Percentiles rank a stretch among this genome's conserved stretches.
Conservation (phyloP, 2,888 invertebrate genomes). For the Caradrina clavipalpis region DNA sequence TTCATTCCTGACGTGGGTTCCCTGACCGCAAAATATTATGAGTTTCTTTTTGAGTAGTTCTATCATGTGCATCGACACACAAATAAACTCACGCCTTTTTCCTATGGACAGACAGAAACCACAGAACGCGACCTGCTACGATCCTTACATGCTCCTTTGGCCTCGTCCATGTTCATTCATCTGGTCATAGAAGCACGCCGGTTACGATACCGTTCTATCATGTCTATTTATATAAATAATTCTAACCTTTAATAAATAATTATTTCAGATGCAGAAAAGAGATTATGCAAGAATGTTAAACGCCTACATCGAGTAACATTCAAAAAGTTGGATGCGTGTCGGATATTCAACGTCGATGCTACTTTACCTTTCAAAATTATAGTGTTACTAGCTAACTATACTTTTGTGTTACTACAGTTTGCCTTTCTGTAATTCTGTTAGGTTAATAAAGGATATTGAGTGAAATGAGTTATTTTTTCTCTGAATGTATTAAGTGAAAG, state of each 20-base stretch:
- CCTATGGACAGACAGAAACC: no score
- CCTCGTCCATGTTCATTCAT: no score
- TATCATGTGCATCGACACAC: no score
- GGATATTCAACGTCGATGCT: not conserved
- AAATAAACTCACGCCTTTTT: not conserved
- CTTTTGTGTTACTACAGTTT: not conserved
- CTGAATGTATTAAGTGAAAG: no score
- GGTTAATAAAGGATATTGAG: not conserved
- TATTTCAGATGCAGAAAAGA: not conserved
- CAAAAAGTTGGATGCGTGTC: not conserved
- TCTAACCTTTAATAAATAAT: not conserved
- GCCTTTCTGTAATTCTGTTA: not conserved
- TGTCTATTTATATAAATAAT: not conserved
- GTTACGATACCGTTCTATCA: no score
- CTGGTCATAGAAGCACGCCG: no score
- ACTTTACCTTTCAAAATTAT: not conserved
- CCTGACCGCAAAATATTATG: no score
- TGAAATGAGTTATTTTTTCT: no score
- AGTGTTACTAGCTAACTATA: not conserved
- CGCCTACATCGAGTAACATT: conserved; percentile 1
- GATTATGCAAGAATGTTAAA: conserved; percentile 4
- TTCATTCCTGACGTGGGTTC: no score
- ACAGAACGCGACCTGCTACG: no score
- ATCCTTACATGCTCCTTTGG: not conserved
- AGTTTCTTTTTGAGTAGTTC: no score